Base-by-base conservation (phyloP, 2,888 invertebrate species). In the Synergus umbraculus region DNA sequence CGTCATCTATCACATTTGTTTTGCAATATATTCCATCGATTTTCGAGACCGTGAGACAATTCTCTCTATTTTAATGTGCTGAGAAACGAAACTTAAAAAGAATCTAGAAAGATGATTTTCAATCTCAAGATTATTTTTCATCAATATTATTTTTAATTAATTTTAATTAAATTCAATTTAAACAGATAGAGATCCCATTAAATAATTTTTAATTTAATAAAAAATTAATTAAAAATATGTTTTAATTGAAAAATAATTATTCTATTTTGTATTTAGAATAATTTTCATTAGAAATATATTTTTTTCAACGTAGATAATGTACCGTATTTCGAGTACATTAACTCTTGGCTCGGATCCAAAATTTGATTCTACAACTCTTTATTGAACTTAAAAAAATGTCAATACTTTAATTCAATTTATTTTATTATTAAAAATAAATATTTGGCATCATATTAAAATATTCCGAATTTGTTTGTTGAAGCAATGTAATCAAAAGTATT, bases 321-420 rank as follows among this genome's bases (percentile, higher is more conserved):
- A 43, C 66, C 44, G 8, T 66, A 66, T 66, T 66, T 66, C n/a
- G 66, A 66, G 66, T 66, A 66, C 66, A 66, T 66, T 66, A 66
- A 66, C 66, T 43, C 66, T 66, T 66, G 66, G 66, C 66, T 44
- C 12, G 12, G 43, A 44, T 66, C 44, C 66, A 66, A 66, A 66
- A 66, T 66, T 18, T 9, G 66, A 66, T 66, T 66, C 66, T 66
- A 41, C 66, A 43, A 44, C 44, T n/a, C 15, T n/a, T 65, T 65
- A 65, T 65, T 65, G n/a, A 37, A 41, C 65, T 29, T 10, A 29
- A 65, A 65, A 65, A 65, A 65, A 65, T 64, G 15, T 15, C 65
- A 65, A 65, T 65, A 65, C n/a, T 65, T 41, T 15, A 65, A 65
- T 65, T 65, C 41, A 65, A 41, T 65, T 15, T 41, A 41, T 41